These are phyloP conservation scores for Parauchenoglanis punctatus DNA, from an alignment of 2,797 vertebrate genomes.

Conservation along the genomic window DNA sequence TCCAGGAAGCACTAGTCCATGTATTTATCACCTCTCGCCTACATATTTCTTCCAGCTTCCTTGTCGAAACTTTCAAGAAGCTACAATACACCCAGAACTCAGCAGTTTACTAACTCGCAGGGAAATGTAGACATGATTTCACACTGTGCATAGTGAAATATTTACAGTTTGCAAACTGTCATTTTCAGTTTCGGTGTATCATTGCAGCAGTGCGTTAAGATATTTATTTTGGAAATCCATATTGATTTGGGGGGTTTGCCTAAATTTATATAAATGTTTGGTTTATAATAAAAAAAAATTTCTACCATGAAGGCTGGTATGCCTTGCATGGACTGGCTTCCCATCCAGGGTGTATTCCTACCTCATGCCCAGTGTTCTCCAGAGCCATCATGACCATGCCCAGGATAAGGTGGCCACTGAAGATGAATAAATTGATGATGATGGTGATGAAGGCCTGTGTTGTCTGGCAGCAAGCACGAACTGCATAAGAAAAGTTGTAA, in stretches of 20 bases:
- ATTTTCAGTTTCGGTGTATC: background rate
- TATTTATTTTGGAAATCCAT: background rate
- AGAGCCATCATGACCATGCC: background rate
- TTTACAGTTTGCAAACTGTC: background rate
- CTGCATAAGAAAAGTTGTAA: background rate
- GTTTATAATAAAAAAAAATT: background rate
- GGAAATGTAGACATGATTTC: background rate
- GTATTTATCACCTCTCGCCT: background rate
- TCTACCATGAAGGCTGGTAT: background rate
- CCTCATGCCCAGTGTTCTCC: background rate
- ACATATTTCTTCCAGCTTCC: background rate
- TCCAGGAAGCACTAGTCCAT: background rate
- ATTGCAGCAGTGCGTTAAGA: background rate
- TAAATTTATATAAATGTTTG: background rate
- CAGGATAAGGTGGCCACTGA: background rate
- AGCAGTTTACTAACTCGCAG: background rate
- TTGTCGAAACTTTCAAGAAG: background rate
- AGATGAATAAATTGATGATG: background rate
- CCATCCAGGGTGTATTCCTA: background rate
- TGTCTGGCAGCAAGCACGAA: background rate
- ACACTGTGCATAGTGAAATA: background rate
- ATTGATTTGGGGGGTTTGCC: background rate
- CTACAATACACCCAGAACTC: background rate
- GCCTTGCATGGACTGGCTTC: background rate
- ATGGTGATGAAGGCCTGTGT: background rate